Evolutionary conservation across 2,888 invertebrate genomes (phyloP), one percentile per base, ranked within the genome.

Genomic region (Catocala fraxini): DNA sequence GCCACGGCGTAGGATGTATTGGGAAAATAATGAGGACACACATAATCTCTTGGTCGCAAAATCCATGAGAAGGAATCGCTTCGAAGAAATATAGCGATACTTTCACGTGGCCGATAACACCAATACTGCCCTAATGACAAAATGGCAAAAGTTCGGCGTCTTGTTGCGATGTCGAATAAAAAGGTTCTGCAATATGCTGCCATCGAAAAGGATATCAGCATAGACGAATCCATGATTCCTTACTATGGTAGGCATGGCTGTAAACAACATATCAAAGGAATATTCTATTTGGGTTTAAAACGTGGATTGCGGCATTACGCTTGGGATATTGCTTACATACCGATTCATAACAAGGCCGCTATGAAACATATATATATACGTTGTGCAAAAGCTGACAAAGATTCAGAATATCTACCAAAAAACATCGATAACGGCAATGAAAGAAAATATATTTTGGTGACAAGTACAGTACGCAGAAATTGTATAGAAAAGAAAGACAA

Each of bases 141-240:
- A 68, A 82, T 77, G 73, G 63, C 49, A 76, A 83, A 80, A 64
- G 54, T 80, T 12, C 65, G 74, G n/a, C 80, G 78, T 25, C 51
- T 80, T 15, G 75, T 79, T 55, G 59, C 65, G 25, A 25, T 56
- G 10, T n/a, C 57, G 35, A 62, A 57, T 43, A 39, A 45, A 51
- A 57, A 57, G 25, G 53, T 62, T 12, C 13, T 62, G 5, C 13
- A 42, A 25, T 62, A 57, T 46, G 56, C 62, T 25, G 15, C 41
- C 6, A 56, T 62, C 7, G 57, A 57, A 53, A 60, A 62, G 41
- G 34, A 54, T 11, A 46, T 46, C 12, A 54, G 54, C 46, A 83
- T 66, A n/a, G n/a, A n/a, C n/a, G 81, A 85, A 57, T 66, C 77
- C 10, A 84, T 87, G 85, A 73, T 82, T 12, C 80, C 80, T 7